A percentile compares a stretch with the other conserved stretches of the same genome.
phyloP scores from a whole-genome alignment of 92 coral and sea anemone genomes.

The Phenganax stokvisi region DNA sequence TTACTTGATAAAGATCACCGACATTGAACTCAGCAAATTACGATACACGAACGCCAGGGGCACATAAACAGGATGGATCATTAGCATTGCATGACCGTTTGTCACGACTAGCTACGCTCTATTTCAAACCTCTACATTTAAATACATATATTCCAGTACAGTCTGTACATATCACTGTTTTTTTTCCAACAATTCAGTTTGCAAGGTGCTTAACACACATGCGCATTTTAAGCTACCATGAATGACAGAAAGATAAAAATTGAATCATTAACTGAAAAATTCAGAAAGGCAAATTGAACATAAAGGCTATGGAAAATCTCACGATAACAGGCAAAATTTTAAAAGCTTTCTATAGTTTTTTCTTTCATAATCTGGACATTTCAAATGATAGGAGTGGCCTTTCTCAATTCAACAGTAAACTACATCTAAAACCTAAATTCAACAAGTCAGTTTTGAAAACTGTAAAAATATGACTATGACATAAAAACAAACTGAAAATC shows the following conservation, averaged over 20 bases:
- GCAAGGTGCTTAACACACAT: not conserved
- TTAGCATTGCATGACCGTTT: not conserved
- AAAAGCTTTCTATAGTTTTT: too few relatives aligned
- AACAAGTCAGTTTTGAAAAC: constrained; percentile 77
- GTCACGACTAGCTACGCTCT: not conserved
- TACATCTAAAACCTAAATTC: not conserved
- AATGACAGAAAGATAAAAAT: not conserved
- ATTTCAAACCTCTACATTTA: not conserved
- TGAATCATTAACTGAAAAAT: not conserved
- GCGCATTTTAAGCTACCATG: not conserved
- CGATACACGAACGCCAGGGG: too few relatives aligned
- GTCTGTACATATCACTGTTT: not conserved
- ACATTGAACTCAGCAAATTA: too few relatives aligned
- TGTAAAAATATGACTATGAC: constrained; percentile 42
- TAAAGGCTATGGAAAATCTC: not conserved
- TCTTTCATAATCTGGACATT: not conserved
- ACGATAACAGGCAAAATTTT: not conserved
- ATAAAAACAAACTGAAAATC: not conserved
- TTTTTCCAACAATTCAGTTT: not conserved
- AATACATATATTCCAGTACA: not conserved
- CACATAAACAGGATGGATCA: too few relatives aligned
- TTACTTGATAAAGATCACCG: too few relatives aligned
- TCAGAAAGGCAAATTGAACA: constrained; percentile 1
- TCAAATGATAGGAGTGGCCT: not conserved
- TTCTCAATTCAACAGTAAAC: not conserved